phyloP scores from a whole-genome alignment of 2,113 vertebrate genomes.

The Agapornis roseicollis region DNA sequence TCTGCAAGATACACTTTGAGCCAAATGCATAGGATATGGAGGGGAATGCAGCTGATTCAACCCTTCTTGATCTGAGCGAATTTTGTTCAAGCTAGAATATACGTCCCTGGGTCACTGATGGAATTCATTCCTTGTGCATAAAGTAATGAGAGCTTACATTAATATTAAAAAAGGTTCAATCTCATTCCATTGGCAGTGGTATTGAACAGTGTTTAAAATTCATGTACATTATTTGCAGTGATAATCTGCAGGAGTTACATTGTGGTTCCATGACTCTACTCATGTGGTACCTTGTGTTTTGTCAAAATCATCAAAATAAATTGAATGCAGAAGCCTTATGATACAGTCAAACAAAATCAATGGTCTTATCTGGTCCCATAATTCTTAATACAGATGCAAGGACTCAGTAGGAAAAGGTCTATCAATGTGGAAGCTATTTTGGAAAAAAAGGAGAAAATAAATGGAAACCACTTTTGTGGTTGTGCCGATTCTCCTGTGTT shows the following conservation, averaged over 20 bases:
- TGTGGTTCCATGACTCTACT: neutral
- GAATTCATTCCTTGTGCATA: neutral
- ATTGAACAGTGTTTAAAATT: neutral
- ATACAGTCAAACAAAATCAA: neutral
- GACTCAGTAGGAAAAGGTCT: neutral
- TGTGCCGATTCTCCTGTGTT: neutral
- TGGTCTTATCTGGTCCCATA: neutral
- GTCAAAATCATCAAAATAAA: neutral
- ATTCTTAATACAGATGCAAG: neutral
- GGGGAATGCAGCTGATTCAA: neutral
- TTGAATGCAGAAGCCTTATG: neutral
- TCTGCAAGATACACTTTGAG: neutral
- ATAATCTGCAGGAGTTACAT: neutral
- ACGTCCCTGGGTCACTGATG: neutral
- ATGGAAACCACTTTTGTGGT: slow-evolving; percentile 1
- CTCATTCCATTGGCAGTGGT: neutral
- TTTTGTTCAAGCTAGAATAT: neutral
- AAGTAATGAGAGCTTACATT: neutral
- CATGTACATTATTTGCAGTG: neutral
- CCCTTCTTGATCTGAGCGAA: neutral
- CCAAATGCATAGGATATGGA: neutral
- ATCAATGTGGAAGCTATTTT: neutral
- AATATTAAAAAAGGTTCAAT: neutral
- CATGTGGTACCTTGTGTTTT: neutral
- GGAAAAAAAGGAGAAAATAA: slow-evolving; percentile 11